Base-by-base conservation (phyloP, 2,113 vertebrate genomes). In the Alethe diademata region DNA sequence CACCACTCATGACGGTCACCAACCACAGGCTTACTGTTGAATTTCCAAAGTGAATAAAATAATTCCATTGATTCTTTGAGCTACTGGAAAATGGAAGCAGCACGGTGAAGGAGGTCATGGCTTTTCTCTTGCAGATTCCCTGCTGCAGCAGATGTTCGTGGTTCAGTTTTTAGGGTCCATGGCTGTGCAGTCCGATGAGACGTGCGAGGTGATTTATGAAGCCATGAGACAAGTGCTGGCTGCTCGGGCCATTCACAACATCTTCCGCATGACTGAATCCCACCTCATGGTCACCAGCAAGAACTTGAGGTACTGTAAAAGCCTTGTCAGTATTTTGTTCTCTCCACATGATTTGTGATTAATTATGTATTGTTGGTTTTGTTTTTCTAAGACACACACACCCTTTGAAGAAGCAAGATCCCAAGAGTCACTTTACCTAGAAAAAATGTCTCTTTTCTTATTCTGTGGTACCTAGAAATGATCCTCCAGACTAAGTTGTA, bases 221-320 rank as follows among this genome's bases (percentile, higher is more conserved):
- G 99, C 99, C 1, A 99, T 99, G 99, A 98, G 99, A 90, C 99
- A 99, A 97, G 99, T 99, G 20, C 78, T 99, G 81, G 99, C 99
- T 6, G 99, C 99, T 20, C 98, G 99, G 11, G 99, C 99, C 51
- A 99, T 99, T 67, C 99, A 99, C 95, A 99, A 99, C 98, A 99
- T 99, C 96, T 99, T 99, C 98, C 99, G 98, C 22, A 99, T 97
- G 93, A 98, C 99, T 1, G 99, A 99, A 64, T 98, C 99, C 11
- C 99, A 99, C 54, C 98, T 99, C 95, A 98, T 99, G 98, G 98
- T 99, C 94, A 99, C 98, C 95, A 99, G 99, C 88, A 98, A 98
- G 70, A 97, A 94, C 73, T 50, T 99, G 95, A 98, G 98, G 99
- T 99, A 95, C 60, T 31, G 33, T 38, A 51, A 67, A 60, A 56